Evolutionary conservation across 2,888 invertebrate genomes (phyloP).

Genomic region (Drosophila flavopinicola): DNA sequence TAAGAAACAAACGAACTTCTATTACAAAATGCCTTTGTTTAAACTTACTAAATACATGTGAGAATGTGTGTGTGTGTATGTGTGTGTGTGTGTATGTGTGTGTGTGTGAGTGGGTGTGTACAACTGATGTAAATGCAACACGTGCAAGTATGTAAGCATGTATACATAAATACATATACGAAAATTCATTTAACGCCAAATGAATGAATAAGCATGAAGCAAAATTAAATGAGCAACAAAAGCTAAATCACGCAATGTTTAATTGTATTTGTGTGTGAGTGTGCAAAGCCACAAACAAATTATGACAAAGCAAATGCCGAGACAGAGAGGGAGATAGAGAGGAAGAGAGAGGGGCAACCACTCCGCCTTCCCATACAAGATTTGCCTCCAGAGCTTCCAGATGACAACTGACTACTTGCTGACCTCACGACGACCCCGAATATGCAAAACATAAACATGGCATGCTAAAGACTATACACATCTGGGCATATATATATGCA

Average conservation of each 20-base stretch:
- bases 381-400: slow-evolving; percentile 34
- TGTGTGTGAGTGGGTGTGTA: slow-evolving; percentile 16
- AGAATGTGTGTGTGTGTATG: not conserved
- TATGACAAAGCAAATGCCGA: slow-evolving; percentile 23
- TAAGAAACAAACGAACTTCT: slow-evolving; percentile 23
- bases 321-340: too few relatives aligned
- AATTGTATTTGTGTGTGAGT: slow-evolving; percentile 9
- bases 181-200: slow-evolving; percentile 49
- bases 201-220: slow-evolving; percentile 61
- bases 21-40: slow-evolving; percentile 48
- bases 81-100: too few relatives aligned
- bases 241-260: slow-evolving; percentile 41
- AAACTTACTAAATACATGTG: slow-evolving; percentile 2
- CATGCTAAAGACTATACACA: slow-evolving; percentile 1
- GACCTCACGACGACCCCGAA: slow-evolving; percentile 29
- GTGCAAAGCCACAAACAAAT: slow-evolving; percentile 29
- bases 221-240: slow-evolving; percentile 32
- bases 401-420: slow-evolving; percentile 34
- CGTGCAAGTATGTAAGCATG: slow-evolving; percentile 16
- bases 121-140: slow-evolving; percentile 49
- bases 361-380: slow-evolving; percentile 18
- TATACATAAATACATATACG: slow-evolving; percentile 3
- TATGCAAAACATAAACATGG: slow-evolving; percentile 27
- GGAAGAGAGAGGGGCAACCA: too few relatives aligned
- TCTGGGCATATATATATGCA: not conserved